These are phyloP conservation scores for Bolborhynchus lineola DNA, from an alignment of 2,113 vertebrate species.

Conservation along the genomic window DNA sequence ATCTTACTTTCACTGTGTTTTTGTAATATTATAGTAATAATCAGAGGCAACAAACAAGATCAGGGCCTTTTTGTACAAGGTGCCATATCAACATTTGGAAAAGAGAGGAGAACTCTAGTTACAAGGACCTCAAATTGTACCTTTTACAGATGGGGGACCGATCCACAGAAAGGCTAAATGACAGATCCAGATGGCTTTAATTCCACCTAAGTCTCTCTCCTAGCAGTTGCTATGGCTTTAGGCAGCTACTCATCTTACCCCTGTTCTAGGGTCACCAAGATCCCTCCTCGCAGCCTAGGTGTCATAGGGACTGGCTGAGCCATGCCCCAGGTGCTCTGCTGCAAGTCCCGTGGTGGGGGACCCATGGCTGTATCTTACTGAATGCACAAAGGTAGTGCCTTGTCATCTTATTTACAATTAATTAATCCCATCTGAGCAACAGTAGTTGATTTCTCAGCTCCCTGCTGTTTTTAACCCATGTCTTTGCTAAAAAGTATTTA, in stretches of 20 bases:
- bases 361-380: not conserved
- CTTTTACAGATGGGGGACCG: not conserved
- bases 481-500: slow-evolving; percentile 19
- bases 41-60: not conserved
- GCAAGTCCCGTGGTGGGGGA: fast-evolving
- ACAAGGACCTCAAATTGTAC: not conserved
- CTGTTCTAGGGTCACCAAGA: not conserved
- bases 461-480: slow-evolving; percentile 1
- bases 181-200: slow-evolving; percentile 11
- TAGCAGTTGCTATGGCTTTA: not conserved
- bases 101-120: not conserved
- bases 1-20: not conserved
- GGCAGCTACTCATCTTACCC: not conserved
- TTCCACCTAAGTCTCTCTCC: not conserved
- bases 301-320: not conserved
- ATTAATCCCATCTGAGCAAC: not conserved
- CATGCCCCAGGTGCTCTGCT: not conserved
- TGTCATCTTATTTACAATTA: not conserved
- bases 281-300: not conserved
- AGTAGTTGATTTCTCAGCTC: not conserved
- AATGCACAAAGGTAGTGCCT: not conserved
- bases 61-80: not conserved
- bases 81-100: not conserved
- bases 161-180: not conserved
- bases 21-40: not conserved